Base-by-base conservation (phyloP, 1,140 invertebrate species). In the Artemia franciscana region DNA sequence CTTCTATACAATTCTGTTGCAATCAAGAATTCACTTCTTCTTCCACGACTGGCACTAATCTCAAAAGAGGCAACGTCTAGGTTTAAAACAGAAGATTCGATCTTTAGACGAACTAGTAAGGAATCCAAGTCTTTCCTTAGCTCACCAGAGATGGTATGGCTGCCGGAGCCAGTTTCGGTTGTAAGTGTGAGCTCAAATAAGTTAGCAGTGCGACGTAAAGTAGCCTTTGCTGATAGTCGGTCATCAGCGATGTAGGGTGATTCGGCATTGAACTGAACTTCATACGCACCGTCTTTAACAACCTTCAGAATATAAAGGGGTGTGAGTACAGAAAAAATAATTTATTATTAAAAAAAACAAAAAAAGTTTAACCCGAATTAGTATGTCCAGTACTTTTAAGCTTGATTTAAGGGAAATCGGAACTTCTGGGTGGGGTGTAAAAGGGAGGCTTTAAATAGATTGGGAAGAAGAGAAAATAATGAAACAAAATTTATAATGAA, bases 221-320 rank as follows among this genome's bases (percentile, higher is more conserved):
- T 56, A 21, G 15, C 24, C 39, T 18, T 12, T 12, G 18, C 60
- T 0, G 24, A 65, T 2, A 21, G 51, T 28, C n/a, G 58, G 57
- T 24, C 27, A 26, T 61, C 59, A n/a, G 39, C 39, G 5, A 64
- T 26, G 26, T 24, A 28, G 23, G 63, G 63, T 5, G 65, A 65
- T 24, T 65, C 60, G 24, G 59, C 61, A n/a, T 62, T 58, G 26
- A 62, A 28, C 4, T 60, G 24, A 4, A 60, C 12, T 2, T 65
- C 63, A 18, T 59, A 63, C 0, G 26, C 39, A 12, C 39, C 60
- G 23, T 15, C 30, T 28, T 27, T 63, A 9, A 23, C 60, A 15
- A 63, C 21, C 24, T 59, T 57, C 23, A 26, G 26, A 24, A 26
- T n/a, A 3, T 2, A 23, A n/a, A n/a, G n/a, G n/a, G n/a, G n/a